Conservation (phyloP, 2,113 vertebrate genomes). For the Balaeniceps rex region DNA sequence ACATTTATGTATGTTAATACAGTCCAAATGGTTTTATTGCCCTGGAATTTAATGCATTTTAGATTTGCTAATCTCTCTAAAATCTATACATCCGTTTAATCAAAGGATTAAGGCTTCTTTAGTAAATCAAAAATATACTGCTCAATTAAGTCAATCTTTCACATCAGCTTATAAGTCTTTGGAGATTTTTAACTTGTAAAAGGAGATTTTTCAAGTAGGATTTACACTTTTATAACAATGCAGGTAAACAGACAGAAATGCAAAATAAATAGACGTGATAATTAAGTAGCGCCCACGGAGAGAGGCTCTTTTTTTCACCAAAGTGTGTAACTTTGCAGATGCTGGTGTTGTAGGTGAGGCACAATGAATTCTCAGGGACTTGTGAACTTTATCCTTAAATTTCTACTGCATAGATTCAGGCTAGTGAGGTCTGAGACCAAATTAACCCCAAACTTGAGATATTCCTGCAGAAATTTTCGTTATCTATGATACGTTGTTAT, state of each 20-base stretch:
- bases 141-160: constrained; percentile 70
- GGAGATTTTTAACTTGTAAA: constrained; percentile 44
- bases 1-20: background rate
- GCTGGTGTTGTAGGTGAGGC: background rate
- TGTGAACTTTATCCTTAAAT: rapidly evolving
- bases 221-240: constrained; percentile 15
- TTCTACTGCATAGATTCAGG: background rate
- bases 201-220: constrained; percentile 40
- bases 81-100: constrained; percentile 52
- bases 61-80: constrained; percentile 50
- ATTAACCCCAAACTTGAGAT: background rate
- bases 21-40: background rate
- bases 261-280: background rate
- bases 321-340: background rate
- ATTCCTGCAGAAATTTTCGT: background rate
- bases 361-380: background rate
- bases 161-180: constrained; percentile 56
- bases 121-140: constrained; percentile 61
- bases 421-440: background rate
- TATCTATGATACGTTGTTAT: background rate
- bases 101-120: constrained; percentile 51
- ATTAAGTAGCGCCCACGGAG: background rate
- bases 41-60: constrained; percentile 44
- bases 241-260: background rate
- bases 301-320: background rate